Evolutionary conservation across 2,797 vertebrate genomes (phyloP), one percentile per base, ranked within the genome.

Genomic region (Eulemur rubriventer): DNA sequence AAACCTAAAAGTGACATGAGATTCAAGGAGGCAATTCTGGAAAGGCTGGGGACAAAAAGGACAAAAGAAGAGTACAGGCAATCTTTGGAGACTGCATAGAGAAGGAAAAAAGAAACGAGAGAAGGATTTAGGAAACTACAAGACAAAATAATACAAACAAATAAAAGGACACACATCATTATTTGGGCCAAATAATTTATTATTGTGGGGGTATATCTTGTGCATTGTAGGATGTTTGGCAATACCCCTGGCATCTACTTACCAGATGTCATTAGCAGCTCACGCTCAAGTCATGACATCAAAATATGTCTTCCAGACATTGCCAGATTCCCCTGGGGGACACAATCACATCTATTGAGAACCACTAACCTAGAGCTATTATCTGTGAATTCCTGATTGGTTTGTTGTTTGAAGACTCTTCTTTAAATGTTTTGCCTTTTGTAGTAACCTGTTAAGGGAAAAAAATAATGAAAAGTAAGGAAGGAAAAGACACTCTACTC

Each of bases 321-420:
- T 89, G 65, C 14, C 38, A 67, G 43, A 86, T 41, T 79, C 26
- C 63, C 11, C 38, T 24, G 30, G 11, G 22, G 22, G 28, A 55
- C 59, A 80, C 76, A 95, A 38, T 94, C 89, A 94, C 28, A 65
- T 30, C 80, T 72, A 14, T 8, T 82, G n/a, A 85, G 26, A 97
- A 94, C 46, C 17, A 43, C 4, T 61, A 33, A 84, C 67, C 57
- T 82, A 55, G 1, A 83, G 24, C 24, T 59, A 63, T 81, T 24
- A 84, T 75, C 57, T 79, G 24, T 92, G 61, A 81, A 67, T 63
- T 89, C 61, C 41, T 57, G 35, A 52, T 61, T 76, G 82, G 16
- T 70, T 87, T 13, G 17, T 63, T 82, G 52, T 52, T 92, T 46
- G 5, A 93, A 81, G 52, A 81, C 6, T 57, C 28, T n/a, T 50